phyloP scores from a whole-genome alignment of 2,888 invertebrate species.

The Papilio elwesi region DNA sequence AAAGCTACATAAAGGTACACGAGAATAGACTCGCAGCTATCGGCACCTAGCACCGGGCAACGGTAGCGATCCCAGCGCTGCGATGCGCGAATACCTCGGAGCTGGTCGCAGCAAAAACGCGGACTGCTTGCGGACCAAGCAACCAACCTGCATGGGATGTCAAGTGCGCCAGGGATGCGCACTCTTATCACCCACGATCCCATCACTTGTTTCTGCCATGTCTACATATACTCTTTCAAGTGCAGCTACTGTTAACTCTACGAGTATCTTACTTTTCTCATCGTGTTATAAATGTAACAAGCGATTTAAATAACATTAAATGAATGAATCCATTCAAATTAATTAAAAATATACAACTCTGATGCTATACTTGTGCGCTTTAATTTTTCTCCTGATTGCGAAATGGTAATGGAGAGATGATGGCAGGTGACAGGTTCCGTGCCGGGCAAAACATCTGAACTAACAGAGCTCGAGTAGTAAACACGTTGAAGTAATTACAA shows the following conservation, averaged over 20 bases:
- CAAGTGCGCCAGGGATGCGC: too few species aligned
- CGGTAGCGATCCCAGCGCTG: background rate
- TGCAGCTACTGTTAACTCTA: too few species aligned
- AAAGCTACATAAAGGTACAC: background rate
- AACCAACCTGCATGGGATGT: too few species aligned
- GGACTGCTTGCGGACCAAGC: background rate
- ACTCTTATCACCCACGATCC: too few species aligned
- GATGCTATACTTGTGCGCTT: too few species aligned
- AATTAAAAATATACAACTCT: too few species aligned
- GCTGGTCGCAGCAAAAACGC: background rate
- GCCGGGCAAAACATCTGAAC: background rate
- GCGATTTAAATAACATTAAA: too few species aligned
- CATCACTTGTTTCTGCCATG: too few species aligned
- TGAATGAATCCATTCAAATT: too few species aligned
- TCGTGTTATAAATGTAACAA: too few species aligned
- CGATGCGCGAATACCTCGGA: constrained; percentile 6
- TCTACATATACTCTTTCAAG: too few species aligned
- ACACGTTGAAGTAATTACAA: constrained; percentile 19
- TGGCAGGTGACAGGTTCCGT: background rate
- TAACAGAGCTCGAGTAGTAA: constrained; percentile 16
- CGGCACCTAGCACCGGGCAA: background rate
- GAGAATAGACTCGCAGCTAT: background rate
- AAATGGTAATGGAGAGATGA: background rate
- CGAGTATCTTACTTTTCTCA: too few species aligned
- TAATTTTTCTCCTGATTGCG: background rate